Evolutionary conservation across 2,888 invertebrate genomes (phyloP), one percentile per base, ranked within the genome.

Genomic region (Sclerodermus sp.): DNA sequence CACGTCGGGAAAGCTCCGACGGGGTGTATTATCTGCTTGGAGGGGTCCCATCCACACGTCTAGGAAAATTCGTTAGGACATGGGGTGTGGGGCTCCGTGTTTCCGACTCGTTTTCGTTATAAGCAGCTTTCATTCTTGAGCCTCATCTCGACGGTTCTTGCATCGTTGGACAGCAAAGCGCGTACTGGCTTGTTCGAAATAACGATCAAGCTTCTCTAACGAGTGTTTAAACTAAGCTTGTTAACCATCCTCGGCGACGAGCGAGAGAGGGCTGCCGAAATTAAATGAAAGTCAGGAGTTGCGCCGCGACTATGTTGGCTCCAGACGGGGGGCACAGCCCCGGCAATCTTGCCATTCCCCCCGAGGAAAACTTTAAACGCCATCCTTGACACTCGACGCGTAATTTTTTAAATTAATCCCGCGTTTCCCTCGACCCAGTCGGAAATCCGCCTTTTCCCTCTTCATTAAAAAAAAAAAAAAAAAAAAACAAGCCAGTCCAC

Each of bases 181-280:
- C 47, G 42, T 51, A 52, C 51, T 51, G 53, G 57, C 48, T 56
- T 53, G 50, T 53, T 49, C 53, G 57, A 55, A 60, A 66, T 59
- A 60, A 56, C 60, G 54, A 68, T 70, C 68, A 62, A 54, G 55
- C 54, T 45, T 43, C 53, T 57, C 58, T 68, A 68, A 70, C 67
- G 67, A 68, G 64, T 62, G 62, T 67, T 70, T 68, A 61, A 70
- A 65, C 68, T 64, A 67, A 61, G 61, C 68, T 66, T 62, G 65
- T 70, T 65, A 68, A 59, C 60, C 58, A 53, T 39, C 38, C 47
- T 32, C 16, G 31, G 18, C 45, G 32, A 47, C 38, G 45, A 34
- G 45, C 45, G 49, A 53, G 40, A 49, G 37, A 47, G 41, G 49
- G 60, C 41, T 53, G 46, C 37, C 51, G 42, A 38, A 17, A 49